Base-by-base conservation (phyloP, 2,888 invertebrate genomes). In the Dilophus febrilis region DNA sequence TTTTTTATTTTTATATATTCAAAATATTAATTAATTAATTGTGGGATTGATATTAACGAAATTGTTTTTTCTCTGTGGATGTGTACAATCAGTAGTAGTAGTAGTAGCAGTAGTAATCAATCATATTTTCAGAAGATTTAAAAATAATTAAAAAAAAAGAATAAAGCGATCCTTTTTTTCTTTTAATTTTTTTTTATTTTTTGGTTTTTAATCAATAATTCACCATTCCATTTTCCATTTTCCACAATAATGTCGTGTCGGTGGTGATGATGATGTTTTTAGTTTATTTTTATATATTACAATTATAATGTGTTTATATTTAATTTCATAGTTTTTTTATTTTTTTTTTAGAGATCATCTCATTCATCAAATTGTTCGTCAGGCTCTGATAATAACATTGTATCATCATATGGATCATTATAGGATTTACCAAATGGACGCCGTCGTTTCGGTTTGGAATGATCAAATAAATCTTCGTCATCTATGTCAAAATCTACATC, bases 301-400 rank as follows among this genome's bases (percentile, higher is more conserved):
- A 7, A 3, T 35, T 13, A 8, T 35, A 14, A 14, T 35, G 18
- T 34, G 13, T 8, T 34, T 34, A 4, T 19, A 19, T 12, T 34
- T 34, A 2, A n/a, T 34, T 19, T n/a, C n/a, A 19, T 35, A 17
- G 4, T 17, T 8, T 18, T 22, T 22, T 22, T 22, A 22, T 22
- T 22, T 22, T 22, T 22, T 22, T 22, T 22, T 22, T 22, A 4
- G 22, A 22, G 22, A 22, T 36, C 33, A 35, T 35, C 42, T 31
- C 42, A 42, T 12, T 45, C 46, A 22, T 42, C 45, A 28, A 41
- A 42, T 18, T 37, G 41, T 14, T 43, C 43, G 30, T 48, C 48
- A 35, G 28, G 40, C 36, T 49, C 49, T 19, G 48, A 48, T 13
- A 49, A 47, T 40, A 44, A 45, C 45, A 49, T 48, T 35, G 44